Evolutionary conservation across 1,140 invertebrate genomes (phyloP), one percentile per base, ranked within the genome.

Genomic region (Bombus consobrinus): DNA sequence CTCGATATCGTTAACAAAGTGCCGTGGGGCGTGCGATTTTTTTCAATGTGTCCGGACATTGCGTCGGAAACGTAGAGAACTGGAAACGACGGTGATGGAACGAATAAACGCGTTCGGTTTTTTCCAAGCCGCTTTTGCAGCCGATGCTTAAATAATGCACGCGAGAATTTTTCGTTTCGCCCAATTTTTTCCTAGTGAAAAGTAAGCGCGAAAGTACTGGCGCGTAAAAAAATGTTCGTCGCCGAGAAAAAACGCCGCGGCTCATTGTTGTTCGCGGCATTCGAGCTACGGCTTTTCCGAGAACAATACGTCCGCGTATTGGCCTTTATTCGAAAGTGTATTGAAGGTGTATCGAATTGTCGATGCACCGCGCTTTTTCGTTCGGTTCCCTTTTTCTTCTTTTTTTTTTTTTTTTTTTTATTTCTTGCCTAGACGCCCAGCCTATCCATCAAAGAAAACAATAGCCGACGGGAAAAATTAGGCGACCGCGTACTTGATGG

Each of bases 261-360:
- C 47, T 34, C 32, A 25, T 39, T 39, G 72, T 77, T 39, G 37
- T 18, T 1, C 25, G 8, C 53, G 15, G 25, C 57, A 41, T 15
- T 5, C n/a, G 6, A 69, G 8, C 12, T 43, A 43, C 39, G 32
- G 34, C 53, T 37, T 77, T 62, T 77, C 59, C n/a, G 25, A 22
- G 22, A 34, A 75, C 74, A 75, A 75, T 75, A 47, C 74, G n/a
- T 13, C 10, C 18, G 4, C 3, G 57, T 39, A 77, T 77, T 62
- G 57, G 53, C 28, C 57, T 77, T 77, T 77, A 77, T 77, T 59
- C 57, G 28, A 66, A 8, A n/a, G 15, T 34, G 64, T 77, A 62
- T 77, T 59, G 25, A 39, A 77, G 73, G 43, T 75, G 43, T 59
- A 75, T 77, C 59, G 57, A 75, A 75, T 75, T 59, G 57, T 59